These are phyloP conservation scores for Erebia palarica DNA, from an alignment of 2,888 invertebrate species.

Conservation along the genomic window DNA sequence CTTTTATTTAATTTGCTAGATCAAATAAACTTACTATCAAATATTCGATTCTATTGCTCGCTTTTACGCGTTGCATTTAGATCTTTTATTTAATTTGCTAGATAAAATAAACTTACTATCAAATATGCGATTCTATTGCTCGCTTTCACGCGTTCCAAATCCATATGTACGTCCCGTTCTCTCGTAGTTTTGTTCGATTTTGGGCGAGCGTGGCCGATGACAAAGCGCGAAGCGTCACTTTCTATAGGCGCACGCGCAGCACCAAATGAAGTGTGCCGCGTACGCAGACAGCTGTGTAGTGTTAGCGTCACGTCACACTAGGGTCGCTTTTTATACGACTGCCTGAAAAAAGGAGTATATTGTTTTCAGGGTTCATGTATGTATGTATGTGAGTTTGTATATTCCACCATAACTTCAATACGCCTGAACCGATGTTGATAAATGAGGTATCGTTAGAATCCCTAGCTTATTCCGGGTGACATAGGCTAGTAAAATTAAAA, in stretches of 20 bases:
- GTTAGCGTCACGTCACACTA: slow-evolving; percentile 2
- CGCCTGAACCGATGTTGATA: no score
- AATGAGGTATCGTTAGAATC: no score
- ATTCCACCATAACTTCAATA: no score
- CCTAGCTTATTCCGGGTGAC: no score
- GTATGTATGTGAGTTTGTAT: no score
- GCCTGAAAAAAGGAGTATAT: no score
- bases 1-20: no score
- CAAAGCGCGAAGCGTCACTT: slow-evolving; percentile 67
- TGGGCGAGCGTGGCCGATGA: slow-evolving; percentile 65
- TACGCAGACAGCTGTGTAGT: slow-evolving; percentile 67
- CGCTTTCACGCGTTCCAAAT: slow-evolving; percentile 1
- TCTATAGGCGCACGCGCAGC: slow-evolving; percentile 76
- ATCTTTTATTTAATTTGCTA: neutral
- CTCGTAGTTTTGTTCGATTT: slow-evolving; percentile 63
- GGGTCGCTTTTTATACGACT: neutral
- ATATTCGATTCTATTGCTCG: no score
- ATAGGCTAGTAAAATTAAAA: no score
- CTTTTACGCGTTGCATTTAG: no score
- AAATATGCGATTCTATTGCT: slow-evolving; percentile 5
- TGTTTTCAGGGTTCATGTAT: no score
- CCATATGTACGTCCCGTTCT: slow-evolving; percentile 22
- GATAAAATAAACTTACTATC: neutral
- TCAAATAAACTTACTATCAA: no score
- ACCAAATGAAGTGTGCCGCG: slow-evolving; percentile 80